These are phyloP conservation scores for Eupithecia vulgata DNA, from an alignment of 2,888 invertebrate species.

Conservation along the genomic window DNA sequence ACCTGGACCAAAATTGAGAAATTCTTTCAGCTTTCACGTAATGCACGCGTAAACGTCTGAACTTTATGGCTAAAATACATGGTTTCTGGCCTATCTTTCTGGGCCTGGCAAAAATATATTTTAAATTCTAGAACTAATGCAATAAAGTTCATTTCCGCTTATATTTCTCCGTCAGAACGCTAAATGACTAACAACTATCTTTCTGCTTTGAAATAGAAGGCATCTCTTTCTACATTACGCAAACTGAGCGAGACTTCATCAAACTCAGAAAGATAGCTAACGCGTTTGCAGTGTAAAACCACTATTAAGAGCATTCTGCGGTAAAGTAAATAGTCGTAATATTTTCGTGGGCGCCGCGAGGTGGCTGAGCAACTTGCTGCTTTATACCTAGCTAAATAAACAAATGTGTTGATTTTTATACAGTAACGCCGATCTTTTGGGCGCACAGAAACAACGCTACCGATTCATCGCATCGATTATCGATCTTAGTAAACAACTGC, in stretches of 20 bases:
- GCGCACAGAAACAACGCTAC: conserved; percentile 58
- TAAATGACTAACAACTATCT: too few species aligned
- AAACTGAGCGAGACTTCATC: too few species aligned
- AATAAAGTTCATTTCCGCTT: too few species aligned
- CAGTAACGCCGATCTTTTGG: conserved; percentile 67
- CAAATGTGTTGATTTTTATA: conserved; percentile 80
- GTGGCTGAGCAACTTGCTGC: conserved; percentile 66
- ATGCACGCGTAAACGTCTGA: conserved; percentile 8
- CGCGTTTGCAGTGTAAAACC: too few species aligned
- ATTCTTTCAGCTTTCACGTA: neutral
- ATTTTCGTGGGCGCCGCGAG: conserved; percentile 75
- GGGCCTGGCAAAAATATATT: too few species aligned
- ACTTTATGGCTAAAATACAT: too few species aligned
- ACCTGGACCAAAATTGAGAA: neutral
- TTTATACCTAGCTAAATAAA: conserved; percentile 78
- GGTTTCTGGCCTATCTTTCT: too few species aligned
- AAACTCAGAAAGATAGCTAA: too few species aligned
- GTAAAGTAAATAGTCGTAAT: conserved; percentile 81
- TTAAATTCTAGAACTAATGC: too few species aligned
- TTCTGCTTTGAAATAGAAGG: too few species aligned
- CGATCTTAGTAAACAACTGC: conserved; percentile 45
- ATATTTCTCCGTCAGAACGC: too few species aligned
- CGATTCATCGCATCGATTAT: conserved; percentile 63
- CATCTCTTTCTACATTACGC: too few species aligned
- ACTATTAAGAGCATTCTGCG: conserved; percentile 60